phyloP scores from a whole-genome alignment of 2,888 invertebrate species.

The Hypena proboscidalis region DNA sequence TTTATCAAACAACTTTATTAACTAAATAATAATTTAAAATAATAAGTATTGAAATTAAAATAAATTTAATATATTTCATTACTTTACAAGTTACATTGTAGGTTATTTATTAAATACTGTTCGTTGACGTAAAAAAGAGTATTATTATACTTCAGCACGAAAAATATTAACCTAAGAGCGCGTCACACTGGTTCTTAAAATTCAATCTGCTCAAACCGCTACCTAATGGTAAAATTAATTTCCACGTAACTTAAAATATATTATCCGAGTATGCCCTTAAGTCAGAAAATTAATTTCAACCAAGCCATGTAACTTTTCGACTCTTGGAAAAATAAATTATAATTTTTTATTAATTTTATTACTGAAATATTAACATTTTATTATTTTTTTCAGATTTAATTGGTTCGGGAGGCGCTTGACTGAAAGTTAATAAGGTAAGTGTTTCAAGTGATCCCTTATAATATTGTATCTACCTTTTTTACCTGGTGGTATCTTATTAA shows the following conservation, averaged over 20 bases:
- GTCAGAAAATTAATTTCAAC: slow-evolving; percentile 40
- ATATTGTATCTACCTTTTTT: too few relatives aligned
- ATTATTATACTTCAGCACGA: too few relatives aligned
- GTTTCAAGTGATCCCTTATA: slow-evolving; percentile 1
- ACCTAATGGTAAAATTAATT: slow-evolving; percentile 56
- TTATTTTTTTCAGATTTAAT: slow-evolving; percentile 33
- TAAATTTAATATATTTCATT: too few relatives aligned
- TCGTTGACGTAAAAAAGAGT: too few relatives aligned
- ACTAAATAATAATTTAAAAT: too few relatives aligned
- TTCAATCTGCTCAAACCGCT: slow-evolving; percentile 34
- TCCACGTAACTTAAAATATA: slow-evolving; percentile 40
- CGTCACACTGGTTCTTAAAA: slow-evolving; percentile 21
- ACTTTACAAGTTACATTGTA: too few relatives aligned
- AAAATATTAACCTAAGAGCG: slow-evolving; percentile 19
- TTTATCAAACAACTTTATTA: too few relatives aligned
- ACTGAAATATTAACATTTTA: slow-evolving; percentile 24
- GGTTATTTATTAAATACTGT: too few relatives aligned
- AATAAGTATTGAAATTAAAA: too few relatives aligned
- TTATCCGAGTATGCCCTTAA: slow-evolving; percentile 27
- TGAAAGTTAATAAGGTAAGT: slow-evolving; percentile 38
- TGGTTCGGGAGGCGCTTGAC: slow-evolving; percentile 22
- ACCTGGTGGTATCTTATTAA: too few relatives aligned
- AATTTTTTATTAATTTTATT: slow-evolving; percentile 27
- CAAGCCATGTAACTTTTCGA: too few relatives aligned
- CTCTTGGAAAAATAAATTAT: too few relatives aligned